Percentiles rank a stretch among this genome's conserved stretches.
phyloP scores from a whole-genome alignment of 2,888 invertebrate genomes.

The Pachliopta kotzebuea region DNA sequence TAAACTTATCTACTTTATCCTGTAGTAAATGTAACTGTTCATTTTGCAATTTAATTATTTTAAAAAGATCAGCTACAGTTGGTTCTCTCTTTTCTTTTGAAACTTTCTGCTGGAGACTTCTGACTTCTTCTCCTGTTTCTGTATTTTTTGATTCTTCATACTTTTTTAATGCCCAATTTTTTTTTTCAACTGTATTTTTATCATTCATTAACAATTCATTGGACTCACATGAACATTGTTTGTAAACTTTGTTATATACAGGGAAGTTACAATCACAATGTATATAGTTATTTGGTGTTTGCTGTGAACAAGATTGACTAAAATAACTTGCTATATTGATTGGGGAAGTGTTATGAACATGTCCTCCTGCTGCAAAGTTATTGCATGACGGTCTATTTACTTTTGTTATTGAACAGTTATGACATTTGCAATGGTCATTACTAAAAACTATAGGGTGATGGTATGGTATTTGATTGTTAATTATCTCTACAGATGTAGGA shows the following conservation, averaged over 20 bases:
- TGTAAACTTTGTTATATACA: conserved; percentile 13
- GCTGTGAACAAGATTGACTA: conserved; percentile 28
- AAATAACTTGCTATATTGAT: conserved; percentile 15
- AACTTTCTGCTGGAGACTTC: conserved; percentile 55
- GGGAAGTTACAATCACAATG: conserved; percentile 32
- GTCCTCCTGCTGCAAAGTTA: conserved; percentile 6
- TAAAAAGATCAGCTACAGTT: conserved; percentile 80
- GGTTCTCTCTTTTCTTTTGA: conserved; percentile 73
- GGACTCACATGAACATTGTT: conserved; percentile 37
- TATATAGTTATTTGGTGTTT: conserved; percentile 22
- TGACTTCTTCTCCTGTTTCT: conserved; percentile 49
- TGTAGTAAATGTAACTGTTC: conserved; percentile 83
- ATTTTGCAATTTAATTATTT: conserved; percentile 84
- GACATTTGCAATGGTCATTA: conserved; percentile 49
- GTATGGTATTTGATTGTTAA: conserved; percentile 34
- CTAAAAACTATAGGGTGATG: conserved; percentile 32
- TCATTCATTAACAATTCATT: conserved; percentile 33
- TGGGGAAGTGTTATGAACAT: conserved; percentile 7
- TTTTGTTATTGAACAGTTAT: conserved; percentile 48
- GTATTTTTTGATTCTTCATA: conserved; percentile 53
- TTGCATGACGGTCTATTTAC: not conserved
- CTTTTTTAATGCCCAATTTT: conserved; percentile 61
- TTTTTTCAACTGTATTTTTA: conserved; percentile 58
- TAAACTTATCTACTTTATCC: conserved; percentile 82
- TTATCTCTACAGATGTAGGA: conserved; percentile 8